phyloP scores from a whole-genome alignment of 2,113 vertebrate genomes.

The Apus apus region DNA sequence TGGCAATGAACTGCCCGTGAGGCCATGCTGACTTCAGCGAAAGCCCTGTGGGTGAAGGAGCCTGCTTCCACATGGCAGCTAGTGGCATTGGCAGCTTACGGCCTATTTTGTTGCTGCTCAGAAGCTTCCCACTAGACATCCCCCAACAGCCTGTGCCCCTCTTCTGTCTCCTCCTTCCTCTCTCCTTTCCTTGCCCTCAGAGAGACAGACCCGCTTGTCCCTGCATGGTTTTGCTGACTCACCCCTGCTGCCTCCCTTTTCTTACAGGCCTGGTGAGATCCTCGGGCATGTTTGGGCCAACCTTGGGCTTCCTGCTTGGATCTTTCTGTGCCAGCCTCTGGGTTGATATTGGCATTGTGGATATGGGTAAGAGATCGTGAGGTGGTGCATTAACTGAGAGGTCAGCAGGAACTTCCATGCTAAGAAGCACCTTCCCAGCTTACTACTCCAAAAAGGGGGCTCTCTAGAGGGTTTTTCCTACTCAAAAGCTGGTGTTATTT shows the following conservation, averaged over 20 bases:
- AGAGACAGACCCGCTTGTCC: background rate
- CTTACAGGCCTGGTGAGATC: slow-evolving; percentile 84
- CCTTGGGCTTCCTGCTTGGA: slow-evolving; percentile 84
- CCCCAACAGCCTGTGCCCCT: accelerated
- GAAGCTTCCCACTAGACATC: background rate
- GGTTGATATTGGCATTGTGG: slow-evolving; percentile 86
- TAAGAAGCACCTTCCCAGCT: background rate
- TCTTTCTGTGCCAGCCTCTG: slow-evolving; percentile 86
- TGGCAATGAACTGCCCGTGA: background rate
- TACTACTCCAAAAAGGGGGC: accelerated
- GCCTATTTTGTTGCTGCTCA: background rate
- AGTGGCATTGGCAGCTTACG: accelerated
- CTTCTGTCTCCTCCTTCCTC: background rate
- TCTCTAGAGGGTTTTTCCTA: background rate
- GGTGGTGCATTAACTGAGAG: background rate
- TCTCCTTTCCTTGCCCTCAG: too few relatives aligned
- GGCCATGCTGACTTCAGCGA: accelerated
- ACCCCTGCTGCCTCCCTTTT: background rate
- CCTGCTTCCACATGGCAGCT: background rate
- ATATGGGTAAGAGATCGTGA: slow-evolving; percentile 54
- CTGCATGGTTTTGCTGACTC: accelerated
- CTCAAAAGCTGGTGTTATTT: background rate
- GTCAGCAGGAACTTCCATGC: too few relatives aligned
- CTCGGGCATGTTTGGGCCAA: slow-evolving; percentile 83
- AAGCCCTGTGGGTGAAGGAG: background rate